These are phyloP conservation scores for Drosophila prosaltans DNA, from an alignment of 1,140 invertebrate genomes.

Conservation along the genomic window DNA sequence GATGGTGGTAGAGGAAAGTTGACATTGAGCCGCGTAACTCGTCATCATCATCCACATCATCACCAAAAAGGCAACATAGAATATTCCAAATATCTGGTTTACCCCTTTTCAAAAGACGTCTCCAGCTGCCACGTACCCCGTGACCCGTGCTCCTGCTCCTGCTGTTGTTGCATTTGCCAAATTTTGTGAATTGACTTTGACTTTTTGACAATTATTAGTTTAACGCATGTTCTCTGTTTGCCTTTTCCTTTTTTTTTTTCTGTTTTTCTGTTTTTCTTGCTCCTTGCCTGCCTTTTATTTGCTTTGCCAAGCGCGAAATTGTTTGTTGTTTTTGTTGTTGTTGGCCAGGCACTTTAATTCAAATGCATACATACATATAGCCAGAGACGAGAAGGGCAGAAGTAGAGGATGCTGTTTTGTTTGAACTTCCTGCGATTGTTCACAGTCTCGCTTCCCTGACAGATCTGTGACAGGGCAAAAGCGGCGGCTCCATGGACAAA, in stretches of 20 bases:
- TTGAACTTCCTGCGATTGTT: constrained; percentile 79
- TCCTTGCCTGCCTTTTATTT: constrained; percentile 55
- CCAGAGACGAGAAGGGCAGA: background rate
- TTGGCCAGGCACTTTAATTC: constrained; percentile 56
- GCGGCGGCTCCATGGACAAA: constrained; percentile 35
- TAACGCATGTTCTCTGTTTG: constrained; percentile 68
- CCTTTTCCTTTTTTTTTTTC: constrained; percentile 17
- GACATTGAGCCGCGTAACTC: constrained; percentile 78
- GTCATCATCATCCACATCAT: constrained; percentile 31
- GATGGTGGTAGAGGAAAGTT: constrained; percentile 22
- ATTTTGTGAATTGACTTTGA: constrained; percentile 68
- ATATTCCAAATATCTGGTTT: constrained; percentile 53
- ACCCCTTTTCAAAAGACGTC: background rate
- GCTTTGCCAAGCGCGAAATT: constrained; percentile 76
- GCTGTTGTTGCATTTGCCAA: constrained; percentile 44
- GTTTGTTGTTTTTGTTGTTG: constrained; percentile 67
- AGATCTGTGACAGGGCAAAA: constrained; percentile 73
- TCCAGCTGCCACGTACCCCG: constrained; percentile 1
- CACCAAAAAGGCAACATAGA: constrained; percentile 22
- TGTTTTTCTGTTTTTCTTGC: background rate
- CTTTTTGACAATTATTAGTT: constrained; percentile 81
- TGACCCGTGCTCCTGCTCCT: background rate
- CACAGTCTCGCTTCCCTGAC: constrained; percentile 75
- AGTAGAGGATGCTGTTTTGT: constrained; percentile 41
- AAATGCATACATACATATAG: constrained; percentile 49